Evolutionary conservation across 2,113 vertebrate genomes (phyloP), one percentile per base, ranked within the genome.

Genomic region (Lasiurus borealis): DNA sequence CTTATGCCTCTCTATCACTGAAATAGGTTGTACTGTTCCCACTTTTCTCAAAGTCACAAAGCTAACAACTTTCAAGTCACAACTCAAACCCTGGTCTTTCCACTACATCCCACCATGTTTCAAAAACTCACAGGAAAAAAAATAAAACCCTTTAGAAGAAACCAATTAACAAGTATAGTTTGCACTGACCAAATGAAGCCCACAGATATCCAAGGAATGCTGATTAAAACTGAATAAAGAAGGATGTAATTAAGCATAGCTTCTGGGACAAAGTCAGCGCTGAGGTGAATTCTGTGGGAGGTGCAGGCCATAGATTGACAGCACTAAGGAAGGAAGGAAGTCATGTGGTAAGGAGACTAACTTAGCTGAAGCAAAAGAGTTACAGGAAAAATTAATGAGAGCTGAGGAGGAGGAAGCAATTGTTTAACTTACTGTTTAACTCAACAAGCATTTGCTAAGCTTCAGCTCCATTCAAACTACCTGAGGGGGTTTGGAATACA

Each of bases 271-370:
- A 71, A 93, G 69, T 92, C 25, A 36, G 25, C 54, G 52, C 85
- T 71, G 46, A 95, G 72, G 66, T 81, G 85, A 90, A 85, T 66
- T 71, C 76, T 83, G 62, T 31, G 88, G 62, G 81, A 93, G 77
- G 16, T 23, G 5, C 46, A 54, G 6, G 75, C 84, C 25, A 5
- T 23, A 16, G 59, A 95, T 88, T 88, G 64, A 92, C 71, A 96
- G 83, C 62, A 54, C 72, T 57, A 81, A 90, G 96, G 92, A 96
- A 97, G 95, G 93, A 97, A 95, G 96, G 96, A 97, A 97, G 85
- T 96, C 90, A 90, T 50, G 50, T 92, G 88, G 87, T 91, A 88
- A 71, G 29, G 72, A 97, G 88, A 90, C 87, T 50, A 94, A 84
- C 34, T 93, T 83, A 92, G 71, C 71, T 73, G 52, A 97, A 96